Conservation (phyloP, 2,113 vertebrate genomes). For the Nycticebus coucang region DNA sequence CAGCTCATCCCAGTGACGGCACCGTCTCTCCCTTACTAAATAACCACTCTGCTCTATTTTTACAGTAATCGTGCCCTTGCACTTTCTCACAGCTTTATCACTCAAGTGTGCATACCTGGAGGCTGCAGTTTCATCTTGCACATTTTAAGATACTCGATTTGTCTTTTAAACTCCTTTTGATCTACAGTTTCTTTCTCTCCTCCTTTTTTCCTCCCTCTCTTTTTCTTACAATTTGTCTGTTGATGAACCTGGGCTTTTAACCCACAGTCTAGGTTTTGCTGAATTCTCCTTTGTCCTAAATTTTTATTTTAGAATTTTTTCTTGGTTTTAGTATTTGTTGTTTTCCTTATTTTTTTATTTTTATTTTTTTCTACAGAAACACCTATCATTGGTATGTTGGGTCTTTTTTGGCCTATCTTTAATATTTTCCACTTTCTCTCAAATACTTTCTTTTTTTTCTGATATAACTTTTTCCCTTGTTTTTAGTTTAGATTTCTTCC, state of each 20-base stretch:
- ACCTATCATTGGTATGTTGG: background rate
- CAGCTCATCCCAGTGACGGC: background rate
- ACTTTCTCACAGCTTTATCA: background rate
- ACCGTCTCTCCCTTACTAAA: background rate
- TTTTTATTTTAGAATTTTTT: background rate
- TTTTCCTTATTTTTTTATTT: background rate
- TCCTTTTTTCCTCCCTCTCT: background rate
- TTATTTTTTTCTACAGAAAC: background rate
- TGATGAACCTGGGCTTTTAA: background rate
- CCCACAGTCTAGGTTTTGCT: background rate
- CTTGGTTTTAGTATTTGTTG: background rate
- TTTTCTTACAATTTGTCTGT: background rate
- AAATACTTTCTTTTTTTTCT: conserved; percentile 1
- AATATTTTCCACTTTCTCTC: background rate
- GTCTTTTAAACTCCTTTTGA: background rate
- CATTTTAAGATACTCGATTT: background rate
- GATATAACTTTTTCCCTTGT: background rate
- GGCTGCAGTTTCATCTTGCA: background rate
- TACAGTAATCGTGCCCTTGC: background rate
- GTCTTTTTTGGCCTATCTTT: background rate
- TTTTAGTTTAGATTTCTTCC: background rate
- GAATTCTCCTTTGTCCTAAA: background rate
- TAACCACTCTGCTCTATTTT: background rate
- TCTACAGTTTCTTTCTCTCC: background rate
- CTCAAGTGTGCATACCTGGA: background rate